Evolutionary conservation across 2,113 vertebrate species (phyloP), one percentile per base, ranked within the genome.

Genomic region (Sinocyclocheilus anshuiensis): DNA sequence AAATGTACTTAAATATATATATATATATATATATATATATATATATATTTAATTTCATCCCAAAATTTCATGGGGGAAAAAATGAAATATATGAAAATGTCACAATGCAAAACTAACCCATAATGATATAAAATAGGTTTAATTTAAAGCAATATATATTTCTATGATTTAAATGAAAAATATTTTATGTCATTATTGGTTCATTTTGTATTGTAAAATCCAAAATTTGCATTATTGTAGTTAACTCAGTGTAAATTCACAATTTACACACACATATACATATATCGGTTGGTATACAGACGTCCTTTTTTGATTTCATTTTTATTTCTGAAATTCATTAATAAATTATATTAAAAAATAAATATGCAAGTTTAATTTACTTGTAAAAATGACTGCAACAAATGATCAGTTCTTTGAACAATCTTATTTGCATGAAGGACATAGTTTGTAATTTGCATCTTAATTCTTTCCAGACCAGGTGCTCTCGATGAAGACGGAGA

Each of bases 401-500:
- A 48, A 50, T 50, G 3, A 13, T 50, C 48, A 13, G 12, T 4
- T 24, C 22, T 4, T 24, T 63, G 11, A 10, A n/a, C 59, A 63
- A n/a, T 15, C 1, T 2, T 15, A 65, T 67, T 29, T 67, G 26
- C 26, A 15, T 33, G 3, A 18, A 36, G 65, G 2, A 29, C 39
- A 48, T 1, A 2, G 2, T 22, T 39, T 13, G 9, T 16, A 5
- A 3, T 50, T 26, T 26, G 1, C 26, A 36, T 42, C 4, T 45
- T n/a, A 4, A 36, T 45, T 85, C 1, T 42, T 50, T 57, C 33
- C 76, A 96, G 93, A 88, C 59, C 95, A 90, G 94, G 93, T 86
- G 93, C 94, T 90, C 84, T 94, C 81, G 95, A 95, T 89, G 94
- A 89, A 88, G 92, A 92, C 88, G 93, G 91, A 89, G 94, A 95